A percentile compares a stretch with the other conserved stretches of the same genome.
Conservation (phyloP, 2,888 invertebrate species). For the Cetonia aurata region DNA sequence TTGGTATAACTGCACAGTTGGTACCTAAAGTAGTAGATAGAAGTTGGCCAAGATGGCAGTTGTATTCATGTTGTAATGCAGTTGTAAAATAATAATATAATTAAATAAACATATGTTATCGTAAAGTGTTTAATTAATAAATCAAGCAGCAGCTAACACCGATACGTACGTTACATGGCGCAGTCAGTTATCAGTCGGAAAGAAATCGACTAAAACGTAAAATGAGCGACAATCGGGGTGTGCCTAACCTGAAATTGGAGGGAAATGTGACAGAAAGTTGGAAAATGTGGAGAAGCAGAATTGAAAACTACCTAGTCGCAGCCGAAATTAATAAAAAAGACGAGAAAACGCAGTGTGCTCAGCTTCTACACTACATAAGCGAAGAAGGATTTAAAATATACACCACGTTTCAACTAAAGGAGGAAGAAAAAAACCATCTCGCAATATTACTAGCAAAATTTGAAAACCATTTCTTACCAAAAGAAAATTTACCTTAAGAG, state of each 20-base stretch:
- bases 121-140: too few relatives aligned
- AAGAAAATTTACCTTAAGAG: conserved; percentile 36
- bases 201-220: too few relatives aligned
- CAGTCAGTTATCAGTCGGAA: too few relatives aligned
- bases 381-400: conserved; percentile 53
- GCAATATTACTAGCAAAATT: conserved; percentile 48
- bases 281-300: conserved; percentile 49
- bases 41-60: too few relatives aligned
- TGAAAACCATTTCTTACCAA: conserved; percentile 51
- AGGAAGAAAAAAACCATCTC: conserved; percentile 48
- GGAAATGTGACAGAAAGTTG: conserved; percentile 52
- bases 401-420: conserved; percentile 49
- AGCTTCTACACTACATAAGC: conserved; percentile 52
- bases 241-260: conserved; percentile 12
- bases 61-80: too few relatives aligned
- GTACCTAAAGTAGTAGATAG: too few relatives aligned
- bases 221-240: conserved; percentile 2
- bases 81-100: too few relatives aligned
- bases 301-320: conserved; percentile 49
- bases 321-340: conserved; percentile 51
- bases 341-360: too few relatives aligned
- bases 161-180: too few relatives aligned
- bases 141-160: too few relatives aligned
- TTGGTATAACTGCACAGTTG: too few relatives aligned
- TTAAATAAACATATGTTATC: too few relatives aligned